Evolutionary conservation across 2,113 vertebrate genomes (phyloP).

Genomic region (Sciurus niger): DNA sequence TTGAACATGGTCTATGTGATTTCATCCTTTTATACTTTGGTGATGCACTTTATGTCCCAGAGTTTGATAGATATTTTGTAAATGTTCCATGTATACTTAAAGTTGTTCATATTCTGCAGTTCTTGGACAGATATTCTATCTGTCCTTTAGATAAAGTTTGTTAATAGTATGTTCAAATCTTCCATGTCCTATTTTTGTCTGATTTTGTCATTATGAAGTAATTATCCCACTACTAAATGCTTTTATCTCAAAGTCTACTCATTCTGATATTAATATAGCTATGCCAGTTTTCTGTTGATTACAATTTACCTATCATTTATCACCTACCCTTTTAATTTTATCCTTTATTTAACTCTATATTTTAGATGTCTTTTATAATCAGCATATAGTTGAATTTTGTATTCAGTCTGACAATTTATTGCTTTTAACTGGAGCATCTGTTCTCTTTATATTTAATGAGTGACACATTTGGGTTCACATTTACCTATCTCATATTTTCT

Average conservation of each 20-base stretch:
- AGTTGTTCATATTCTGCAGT: neutral
- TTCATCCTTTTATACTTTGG: neutral
- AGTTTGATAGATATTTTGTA: neutral
- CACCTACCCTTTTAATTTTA: neutral
- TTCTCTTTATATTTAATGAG: constrained; percentile 74
- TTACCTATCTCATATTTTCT: neutral
- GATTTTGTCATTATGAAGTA: neutral
- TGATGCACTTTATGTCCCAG: neutral
- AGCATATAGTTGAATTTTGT: neutral
- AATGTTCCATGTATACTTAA: neutral
- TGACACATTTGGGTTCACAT: neutral
- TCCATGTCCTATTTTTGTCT: neutral
- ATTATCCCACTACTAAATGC: neutral
- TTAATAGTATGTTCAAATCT: neutral
- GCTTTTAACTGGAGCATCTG: constrained; percentile 71
- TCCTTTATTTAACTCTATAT: neutral
- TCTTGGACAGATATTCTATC: neutral
- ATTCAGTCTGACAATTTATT: constrained; percentile 12
- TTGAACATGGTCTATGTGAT: neutral
- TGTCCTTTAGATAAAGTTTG: neutral
- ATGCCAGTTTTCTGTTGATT: neutral
- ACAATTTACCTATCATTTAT: neutral
- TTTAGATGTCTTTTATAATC: constrained; percentile 21
- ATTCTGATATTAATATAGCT: neutral
- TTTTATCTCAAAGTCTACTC: neutral